A percentile compares a stretch with the other conserved stretches of the same genome.
phyloP scores from a whole-genome alignment of 2,113 vertebrate species.

The Trinectes maculatus region DNA sequence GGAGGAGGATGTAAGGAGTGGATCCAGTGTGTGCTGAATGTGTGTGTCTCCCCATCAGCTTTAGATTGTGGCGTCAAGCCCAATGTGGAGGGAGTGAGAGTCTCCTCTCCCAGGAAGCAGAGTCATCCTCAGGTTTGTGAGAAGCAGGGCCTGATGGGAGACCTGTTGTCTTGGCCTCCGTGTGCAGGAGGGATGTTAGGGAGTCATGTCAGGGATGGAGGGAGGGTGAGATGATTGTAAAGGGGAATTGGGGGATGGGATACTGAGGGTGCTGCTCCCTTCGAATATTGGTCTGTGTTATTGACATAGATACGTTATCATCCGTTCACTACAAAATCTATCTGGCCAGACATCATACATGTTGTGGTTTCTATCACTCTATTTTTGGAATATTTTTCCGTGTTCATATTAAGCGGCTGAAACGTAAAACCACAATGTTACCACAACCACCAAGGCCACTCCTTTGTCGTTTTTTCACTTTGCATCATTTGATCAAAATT shows the following conservation, averaged over 20 bases:
- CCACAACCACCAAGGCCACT: background rate
- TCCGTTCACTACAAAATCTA: constrained; percentile 34
- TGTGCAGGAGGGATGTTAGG: constrained; percentile 53
- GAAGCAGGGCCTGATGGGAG: constrained; percentile 60
- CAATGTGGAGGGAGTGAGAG: constrained; percentile 10
- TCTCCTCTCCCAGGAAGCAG: constrained; percentile 39
- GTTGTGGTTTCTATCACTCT: background rate
- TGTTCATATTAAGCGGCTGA: background rate
- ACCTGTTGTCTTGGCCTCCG: constrained; percentile 70
- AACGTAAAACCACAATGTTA: background rate
- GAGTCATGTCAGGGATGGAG: constrained; percentile 64
- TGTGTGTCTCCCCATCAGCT: constrained; percentile 17
- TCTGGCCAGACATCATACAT: background rate
- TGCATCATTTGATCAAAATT: background rate
- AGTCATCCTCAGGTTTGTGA: constrained; percentile 56
- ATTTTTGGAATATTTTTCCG: background rate
- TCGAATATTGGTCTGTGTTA: constrained; percentile 24
- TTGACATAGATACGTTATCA: constrained; percentile 26
- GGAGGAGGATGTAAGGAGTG: constrained; percentile 36
- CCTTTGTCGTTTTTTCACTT: background rate
- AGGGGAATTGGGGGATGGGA: constrained; percentile 68
- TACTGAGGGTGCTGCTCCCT: constrained; percentile 58
- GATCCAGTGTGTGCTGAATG: constrained; percentile 19
- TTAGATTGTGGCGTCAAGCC: constrained; percentile 26
- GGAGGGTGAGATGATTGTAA: constrained; percentile 54